A percentile compares a stretch with the other conserved stretches of the same genome.
These are phyloP conservation scores for Sorex fumeus DNA, from an alignment of 2,113 vertebrate genomes.

Conservation along the genomic window DNA sequence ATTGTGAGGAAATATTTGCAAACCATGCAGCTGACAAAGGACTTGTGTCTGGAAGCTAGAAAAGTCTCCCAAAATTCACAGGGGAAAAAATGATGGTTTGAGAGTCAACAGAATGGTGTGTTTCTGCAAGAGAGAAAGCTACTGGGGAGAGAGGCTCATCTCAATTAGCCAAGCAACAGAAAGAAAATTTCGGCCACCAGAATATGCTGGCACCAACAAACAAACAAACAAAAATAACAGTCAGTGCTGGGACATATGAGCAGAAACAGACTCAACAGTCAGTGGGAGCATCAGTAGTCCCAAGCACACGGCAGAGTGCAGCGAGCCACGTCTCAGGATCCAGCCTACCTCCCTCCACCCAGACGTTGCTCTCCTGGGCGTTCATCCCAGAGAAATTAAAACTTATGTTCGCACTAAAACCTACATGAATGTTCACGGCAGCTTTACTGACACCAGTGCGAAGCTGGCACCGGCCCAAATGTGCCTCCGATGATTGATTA, in stretches of 20 bases:
- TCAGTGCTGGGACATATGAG: neutral
- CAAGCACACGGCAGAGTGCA: fast-evolving
- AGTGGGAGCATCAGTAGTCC: fast-evolving
- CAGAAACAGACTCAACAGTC: neutral
- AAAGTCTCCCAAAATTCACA: neutral
- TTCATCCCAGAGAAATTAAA: neutral
- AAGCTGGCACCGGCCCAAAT: neutral
- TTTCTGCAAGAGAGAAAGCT: no score
- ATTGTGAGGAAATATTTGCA: neutral
- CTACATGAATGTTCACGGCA: neutral
- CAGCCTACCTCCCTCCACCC: fast-evolving
- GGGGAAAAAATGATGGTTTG: neutral
- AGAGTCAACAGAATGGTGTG: neutral
- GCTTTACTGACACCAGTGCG: neutral
- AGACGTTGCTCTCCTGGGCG: neutral
- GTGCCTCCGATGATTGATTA: neutral
- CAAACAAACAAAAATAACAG: no score
- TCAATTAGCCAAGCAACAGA: neutral
- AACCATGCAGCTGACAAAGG: neutral
- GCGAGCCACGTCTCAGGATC: neutral
- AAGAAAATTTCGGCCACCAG: neutral
- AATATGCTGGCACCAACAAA: neutral
- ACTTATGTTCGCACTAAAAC: neutral
- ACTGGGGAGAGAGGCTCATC: neutral
- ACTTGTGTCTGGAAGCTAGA: neutral